Conservation (phyloP, 2,113 vertebrate species). For the Alligator sinensis region DNA sequence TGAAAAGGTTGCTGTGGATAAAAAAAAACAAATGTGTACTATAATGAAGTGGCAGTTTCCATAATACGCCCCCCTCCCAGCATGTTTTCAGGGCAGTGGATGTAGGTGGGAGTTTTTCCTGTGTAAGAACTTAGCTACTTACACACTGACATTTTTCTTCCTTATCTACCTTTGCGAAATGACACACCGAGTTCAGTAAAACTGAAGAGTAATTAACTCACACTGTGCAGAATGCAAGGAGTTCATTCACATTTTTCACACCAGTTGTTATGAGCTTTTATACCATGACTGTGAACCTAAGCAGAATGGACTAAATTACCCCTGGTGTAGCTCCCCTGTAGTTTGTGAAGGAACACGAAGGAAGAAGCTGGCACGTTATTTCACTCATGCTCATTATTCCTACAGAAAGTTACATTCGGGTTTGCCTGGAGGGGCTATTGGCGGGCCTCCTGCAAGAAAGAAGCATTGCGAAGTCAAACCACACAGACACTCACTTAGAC, state of each 20-base stretch:
- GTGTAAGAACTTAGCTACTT: neutral
- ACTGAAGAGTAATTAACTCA: neutral
- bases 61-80: neutral
- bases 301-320: neutral
- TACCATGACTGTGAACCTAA: constrained; percentile 1
- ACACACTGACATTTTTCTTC: neutral
- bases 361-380: neutral
- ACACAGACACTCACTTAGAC: neutral
- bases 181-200: neutral
- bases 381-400: neutral
- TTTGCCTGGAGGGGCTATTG: constrained; percentile 17
- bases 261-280: constrained; percentile 7
- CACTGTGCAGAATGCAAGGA: neutral
- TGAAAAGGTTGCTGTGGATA: neutral
- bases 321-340: neutral
- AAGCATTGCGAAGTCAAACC: neutral
- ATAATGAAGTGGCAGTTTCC: accelerated
- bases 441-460: constrained; percentile 45
- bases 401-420: neutral
- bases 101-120: neutral
- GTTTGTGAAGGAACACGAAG: neutral
- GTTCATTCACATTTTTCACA: constrained; percentile 20
- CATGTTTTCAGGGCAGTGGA: neutral
- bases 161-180: neutral
- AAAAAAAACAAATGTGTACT: accelerated